phyloP scores from a whole-genome alignment of 1,140 invertebrate species.

The Drosophila oshimai region DNA sequence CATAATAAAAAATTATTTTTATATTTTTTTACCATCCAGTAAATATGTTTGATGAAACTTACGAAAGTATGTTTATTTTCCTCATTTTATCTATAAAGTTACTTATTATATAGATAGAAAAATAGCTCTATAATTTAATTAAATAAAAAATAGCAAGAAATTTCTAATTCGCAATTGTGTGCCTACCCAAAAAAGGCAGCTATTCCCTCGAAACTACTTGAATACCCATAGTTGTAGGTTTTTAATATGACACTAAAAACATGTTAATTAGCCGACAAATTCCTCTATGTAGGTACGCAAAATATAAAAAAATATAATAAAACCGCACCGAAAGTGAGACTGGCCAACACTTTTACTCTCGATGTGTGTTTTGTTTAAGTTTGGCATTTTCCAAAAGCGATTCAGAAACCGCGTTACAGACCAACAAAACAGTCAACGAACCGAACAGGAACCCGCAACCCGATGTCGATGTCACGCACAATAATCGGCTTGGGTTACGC shows the following conservation, averaged over 20 bases:
- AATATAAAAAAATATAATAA: conserved; percentile 8
- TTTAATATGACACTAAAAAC: neutral
- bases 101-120: no score
- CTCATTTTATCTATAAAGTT: no score
- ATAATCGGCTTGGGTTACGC: conserved; percentile 42
- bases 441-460: neutral
- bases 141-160: no score
- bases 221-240: neutral
- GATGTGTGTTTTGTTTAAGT: conserved; percentile 44
- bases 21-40: no score
- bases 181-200: neutral
- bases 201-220: no score
- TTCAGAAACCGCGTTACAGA: conserved; percentile 3
- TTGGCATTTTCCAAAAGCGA: conserved; percentile 25
- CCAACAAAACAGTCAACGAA: conserved; percentile 16
- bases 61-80: no score
- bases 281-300: conserved; percentile 16
- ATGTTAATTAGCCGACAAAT: conserved; percentile 24
- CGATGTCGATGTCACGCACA: conserved; percentile 35
- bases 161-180: no score
- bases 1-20: neutral
- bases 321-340: conserved; percentile 13
- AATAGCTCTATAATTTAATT: no score
- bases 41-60: no score
- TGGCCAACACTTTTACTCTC: conserved; percentile 72